Evolutionary conservation across 1,140 invertebrate species (phyloP).

Genomic region (Homarus americanus): DNA sequence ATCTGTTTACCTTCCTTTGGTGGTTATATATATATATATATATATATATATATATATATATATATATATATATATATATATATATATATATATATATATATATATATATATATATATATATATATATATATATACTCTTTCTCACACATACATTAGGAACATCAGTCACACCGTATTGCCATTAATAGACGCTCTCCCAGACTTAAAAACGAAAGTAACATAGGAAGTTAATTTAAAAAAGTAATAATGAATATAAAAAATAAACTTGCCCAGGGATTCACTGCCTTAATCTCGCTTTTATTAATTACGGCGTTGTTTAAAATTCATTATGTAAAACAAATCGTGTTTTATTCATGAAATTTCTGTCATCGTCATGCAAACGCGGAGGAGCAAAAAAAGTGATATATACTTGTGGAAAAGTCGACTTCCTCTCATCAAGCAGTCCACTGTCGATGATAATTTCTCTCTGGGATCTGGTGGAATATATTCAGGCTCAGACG

Average conservation of each 20-base stretch:
- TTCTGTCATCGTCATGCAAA: neutral
- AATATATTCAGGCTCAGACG: neutral
- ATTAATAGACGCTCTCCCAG: no score
- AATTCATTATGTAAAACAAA: neutral
- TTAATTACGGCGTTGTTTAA: neutral
- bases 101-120: no score
- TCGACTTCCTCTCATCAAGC: neutral
- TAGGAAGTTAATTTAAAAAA: neutral
- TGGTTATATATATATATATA: no score
- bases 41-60: no score
- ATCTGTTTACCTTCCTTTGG: no score
- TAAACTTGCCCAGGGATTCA: neutral
- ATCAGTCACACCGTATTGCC: no score
- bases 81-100: no score
- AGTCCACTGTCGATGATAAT: neutral
- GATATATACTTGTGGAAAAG: neutral
- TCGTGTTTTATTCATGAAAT: neutral
- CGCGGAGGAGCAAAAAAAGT: neutral
- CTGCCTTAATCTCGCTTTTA: neutral
- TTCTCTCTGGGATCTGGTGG: neutral
- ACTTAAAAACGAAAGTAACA: neutral
- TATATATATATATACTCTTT: no score
- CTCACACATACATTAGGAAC: no score
- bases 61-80: no score
- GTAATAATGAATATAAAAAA: no score